phyloP scores from a whole-genome alignment of 1,140 invertebrate species.

The Brachionus asplanchnoidis region DNA sequence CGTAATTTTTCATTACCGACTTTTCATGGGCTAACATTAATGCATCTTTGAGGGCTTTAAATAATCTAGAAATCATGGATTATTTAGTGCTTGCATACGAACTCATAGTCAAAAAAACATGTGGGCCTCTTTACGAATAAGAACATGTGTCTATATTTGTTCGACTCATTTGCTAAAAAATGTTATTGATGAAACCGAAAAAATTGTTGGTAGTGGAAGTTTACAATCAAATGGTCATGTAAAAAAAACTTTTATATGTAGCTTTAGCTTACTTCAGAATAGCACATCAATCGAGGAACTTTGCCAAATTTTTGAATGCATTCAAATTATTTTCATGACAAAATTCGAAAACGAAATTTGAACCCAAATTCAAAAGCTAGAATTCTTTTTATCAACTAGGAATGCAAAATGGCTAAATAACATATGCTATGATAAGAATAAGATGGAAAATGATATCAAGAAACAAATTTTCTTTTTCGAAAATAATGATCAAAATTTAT shows the following conservation, averaged over 20 bases:
- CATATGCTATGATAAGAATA: neutral
- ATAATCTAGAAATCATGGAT: constrained; percentile 3
- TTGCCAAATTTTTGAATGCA: neutral
- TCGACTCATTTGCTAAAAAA: neutral
- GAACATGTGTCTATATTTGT: neutral
- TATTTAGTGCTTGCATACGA: neutral
- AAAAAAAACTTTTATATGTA: neutral
- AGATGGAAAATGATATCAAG: neutral
- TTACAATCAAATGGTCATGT: neutral
- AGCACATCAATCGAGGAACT: neutral
- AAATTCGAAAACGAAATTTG: neutral
- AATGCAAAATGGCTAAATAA: neutral
- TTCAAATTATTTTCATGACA: neutral
- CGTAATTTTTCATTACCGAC: neutral
- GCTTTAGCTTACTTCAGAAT: neutral
- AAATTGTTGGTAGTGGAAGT: neutral
- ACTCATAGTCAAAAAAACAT: neutral
- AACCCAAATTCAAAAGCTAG: neutral
- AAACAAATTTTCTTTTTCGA: neutral
- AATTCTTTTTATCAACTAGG: neutral
- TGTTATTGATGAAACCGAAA: neutral
- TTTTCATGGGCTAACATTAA: constrained; percentile 15
- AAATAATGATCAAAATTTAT: neutral
- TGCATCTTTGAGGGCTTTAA: neutral
- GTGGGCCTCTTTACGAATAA: neutral